Evolutionary conservation across 1,140 invertebrate species (phyloP).

Genomic region (Laupala kohalensis): DNA sequence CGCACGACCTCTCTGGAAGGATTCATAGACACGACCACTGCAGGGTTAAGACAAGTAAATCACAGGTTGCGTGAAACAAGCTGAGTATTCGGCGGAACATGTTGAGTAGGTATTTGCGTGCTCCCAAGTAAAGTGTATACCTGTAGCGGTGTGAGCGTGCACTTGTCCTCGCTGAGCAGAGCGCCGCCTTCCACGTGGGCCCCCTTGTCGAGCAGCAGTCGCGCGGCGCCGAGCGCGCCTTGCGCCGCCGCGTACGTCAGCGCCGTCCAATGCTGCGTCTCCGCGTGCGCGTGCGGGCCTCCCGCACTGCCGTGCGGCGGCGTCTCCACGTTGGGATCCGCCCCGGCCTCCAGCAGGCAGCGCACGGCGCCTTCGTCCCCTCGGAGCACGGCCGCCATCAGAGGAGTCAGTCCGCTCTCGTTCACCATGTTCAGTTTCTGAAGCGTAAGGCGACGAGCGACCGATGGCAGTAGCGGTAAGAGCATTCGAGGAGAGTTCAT

Average conservation of each 20-base stretch:
- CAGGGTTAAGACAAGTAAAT: too few species aligned
- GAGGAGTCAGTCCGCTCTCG: constrained; percentile 59
- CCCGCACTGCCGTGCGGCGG: constrained; percentile 27
- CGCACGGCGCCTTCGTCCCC: constrained; percentile 63
- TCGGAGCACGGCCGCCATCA: constrained; percentile 67
- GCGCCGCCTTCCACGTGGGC: constrained; percentile 78
- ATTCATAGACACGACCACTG: too few species aligned
- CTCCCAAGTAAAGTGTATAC: too few species aligned
- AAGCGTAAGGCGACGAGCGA: too few species aligned
- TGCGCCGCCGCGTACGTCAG: constrained; percentile 51
- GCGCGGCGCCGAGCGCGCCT: constrained; percentile 38
- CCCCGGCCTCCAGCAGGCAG: constrained; percentile 35
- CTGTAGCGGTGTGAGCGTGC: constrained; percentile 74
- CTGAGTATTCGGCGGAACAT: too few species aligned
- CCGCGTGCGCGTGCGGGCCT: constrained; percentile 39
- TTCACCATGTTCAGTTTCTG: constrained; percentile 56
- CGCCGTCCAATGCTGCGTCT: constrained; percentile 66
- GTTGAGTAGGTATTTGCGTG: too few species aligned
- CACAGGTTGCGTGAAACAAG: too few species aligned
- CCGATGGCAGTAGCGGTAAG: too few species aligned
- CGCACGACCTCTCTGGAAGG: too few species aligned
- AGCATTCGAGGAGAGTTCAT: too few species aligned
- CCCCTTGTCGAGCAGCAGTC: constrained; percentile 58
- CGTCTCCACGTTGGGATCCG: constrained; percentile 35
- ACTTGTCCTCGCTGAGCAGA: constrained; percentile 63